Percentiles rank a stretch among this genome's conserved stretches.
Conservation (phyloP, 2,797 vertebrate species). For the Nyctalus aviator region DNA sequence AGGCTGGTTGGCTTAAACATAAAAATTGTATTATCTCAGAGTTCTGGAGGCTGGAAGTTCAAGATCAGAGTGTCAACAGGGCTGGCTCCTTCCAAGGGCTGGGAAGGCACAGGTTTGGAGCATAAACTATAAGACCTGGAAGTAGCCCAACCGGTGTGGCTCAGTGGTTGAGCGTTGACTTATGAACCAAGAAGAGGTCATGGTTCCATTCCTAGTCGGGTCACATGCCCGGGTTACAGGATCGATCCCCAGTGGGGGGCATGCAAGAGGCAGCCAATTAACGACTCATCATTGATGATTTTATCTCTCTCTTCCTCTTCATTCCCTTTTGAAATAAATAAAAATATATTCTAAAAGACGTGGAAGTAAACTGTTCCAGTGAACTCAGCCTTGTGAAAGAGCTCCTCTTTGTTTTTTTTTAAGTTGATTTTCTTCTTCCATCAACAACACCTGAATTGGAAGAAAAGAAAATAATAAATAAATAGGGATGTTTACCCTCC, state of each 20-base stretch:
- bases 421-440: conserved; percentile 31
- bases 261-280: too few relatives aligned
- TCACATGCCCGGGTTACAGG: too few relatives aligned
- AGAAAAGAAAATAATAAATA: background rate
- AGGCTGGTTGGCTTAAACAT: background rate
- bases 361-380: background rate
- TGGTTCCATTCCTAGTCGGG: too few relatives aligned
- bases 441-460: background rate
- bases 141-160: too few relatives aligned
- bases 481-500: background rate
- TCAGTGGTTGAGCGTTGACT: too few relatives aligned
- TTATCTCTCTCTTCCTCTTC: too few relatives aligned
- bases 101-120: background rate
- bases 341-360: too few relatives aligned
- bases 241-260: too few relatives aligned
- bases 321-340: too few relatives aligned
- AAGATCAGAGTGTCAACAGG: background rate
- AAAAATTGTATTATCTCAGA: background rate
- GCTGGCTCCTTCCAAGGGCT: background rate
- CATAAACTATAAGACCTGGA: background rate
- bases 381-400: background rate
- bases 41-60: background rate
- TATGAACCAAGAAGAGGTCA: too few relatives aligned
- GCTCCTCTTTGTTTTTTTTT: background rate
- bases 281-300: too few relatives aligned